These are phyloP conservation scores for Dendroctonus ponderosae DNA, from an alignment of 1,140 invertebrate genomes.

Conservation along the genomic window DNA sequence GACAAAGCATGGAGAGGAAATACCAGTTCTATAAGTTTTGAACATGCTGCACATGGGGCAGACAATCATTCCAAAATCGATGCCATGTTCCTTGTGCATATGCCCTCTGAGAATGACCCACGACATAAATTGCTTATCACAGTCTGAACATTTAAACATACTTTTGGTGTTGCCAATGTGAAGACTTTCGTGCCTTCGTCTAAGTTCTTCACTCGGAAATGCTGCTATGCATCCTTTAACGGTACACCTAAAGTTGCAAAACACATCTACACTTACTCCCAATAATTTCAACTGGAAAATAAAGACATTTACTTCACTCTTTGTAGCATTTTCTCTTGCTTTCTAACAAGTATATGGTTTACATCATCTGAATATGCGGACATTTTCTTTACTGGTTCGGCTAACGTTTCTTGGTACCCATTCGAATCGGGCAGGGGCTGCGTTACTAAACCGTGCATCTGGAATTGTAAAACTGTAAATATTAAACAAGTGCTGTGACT, in stretches of 20 bases:
- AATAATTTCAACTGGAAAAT: neutral
- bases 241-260: conserved; percentile 51
- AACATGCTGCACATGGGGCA: conserved; percentile 63
- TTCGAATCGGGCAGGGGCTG: conserved; percentile 2
- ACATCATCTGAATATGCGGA: conserved; percentile 14
- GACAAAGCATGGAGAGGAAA: neutral
- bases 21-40: conserved; percentile 56
- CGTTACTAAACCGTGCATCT: conserved; percentile 16
- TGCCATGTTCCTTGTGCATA: conserved; percentile 66
- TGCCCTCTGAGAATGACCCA: conserved; percentile 66
- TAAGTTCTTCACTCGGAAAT: conserved; percentile 53
- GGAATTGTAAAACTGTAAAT: neutral
- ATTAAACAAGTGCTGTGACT: too few relatives aligned
- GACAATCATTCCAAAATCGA: conserved; percentile 64
- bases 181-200: conserved; percentile 54
- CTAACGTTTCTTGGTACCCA: conserved; percentile 7
- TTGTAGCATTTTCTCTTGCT: conserved; percentile 39
- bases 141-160: conserved; percentile 56
- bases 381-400: conserved; percentile 4
- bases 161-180: conserved; percentile 52
- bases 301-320: conserved; percentile 36
- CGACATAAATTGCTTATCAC: conserved; percentile 54
- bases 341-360: conserved; percentile 21
- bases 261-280: neutral
- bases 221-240: conserved; percentile 55